phyloP scores from a whole-genome alignment of 2,113 vertebrate genomes.

The Budorcas taxicolor region DNA sequence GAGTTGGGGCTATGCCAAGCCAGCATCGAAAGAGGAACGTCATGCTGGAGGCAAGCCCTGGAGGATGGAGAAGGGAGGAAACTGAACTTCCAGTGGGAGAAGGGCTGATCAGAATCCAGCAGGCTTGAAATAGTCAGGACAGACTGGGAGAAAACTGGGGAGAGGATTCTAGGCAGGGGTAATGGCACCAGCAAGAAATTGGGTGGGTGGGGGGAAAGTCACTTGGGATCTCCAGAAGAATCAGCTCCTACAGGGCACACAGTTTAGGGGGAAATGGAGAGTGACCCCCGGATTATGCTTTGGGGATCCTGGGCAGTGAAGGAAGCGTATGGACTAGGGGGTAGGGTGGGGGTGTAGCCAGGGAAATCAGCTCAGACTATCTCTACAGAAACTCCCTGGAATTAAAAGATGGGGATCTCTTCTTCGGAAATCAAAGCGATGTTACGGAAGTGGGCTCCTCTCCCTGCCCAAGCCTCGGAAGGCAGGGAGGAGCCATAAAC shows the following conservation, averaged over 20 bases:
- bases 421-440: background rate
- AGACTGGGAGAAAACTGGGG: background rate
- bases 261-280: background rate
- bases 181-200: background rate
- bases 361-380: background rate
- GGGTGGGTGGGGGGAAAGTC: background rate
- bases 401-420: background rate
- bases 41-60: background rate
- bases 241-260: background rate
- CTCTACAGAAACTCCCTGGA: background rate
- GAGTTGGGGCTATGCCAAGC: background rate
- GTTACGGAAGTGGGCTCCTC: background rate
- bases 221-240: background rate
- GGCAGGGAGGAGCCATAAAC: constrained; percentile 6
- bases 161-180: background rate
- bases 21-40: background rate
- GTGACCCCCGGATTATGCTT: background rate
- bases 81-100: background rate
- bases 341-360: background rate
- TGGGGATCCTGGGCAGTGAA: background rate
- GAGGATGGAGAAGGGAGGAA: background rate
- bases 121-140: background rate
- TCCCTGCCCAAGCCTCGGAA: background rate
- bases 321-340: background rate
- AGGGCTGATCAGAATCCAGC: background rate